Conservation (phyloP, 2,113 vertebrate species). For the Cyphomyrus plagiostoma region DNA sequence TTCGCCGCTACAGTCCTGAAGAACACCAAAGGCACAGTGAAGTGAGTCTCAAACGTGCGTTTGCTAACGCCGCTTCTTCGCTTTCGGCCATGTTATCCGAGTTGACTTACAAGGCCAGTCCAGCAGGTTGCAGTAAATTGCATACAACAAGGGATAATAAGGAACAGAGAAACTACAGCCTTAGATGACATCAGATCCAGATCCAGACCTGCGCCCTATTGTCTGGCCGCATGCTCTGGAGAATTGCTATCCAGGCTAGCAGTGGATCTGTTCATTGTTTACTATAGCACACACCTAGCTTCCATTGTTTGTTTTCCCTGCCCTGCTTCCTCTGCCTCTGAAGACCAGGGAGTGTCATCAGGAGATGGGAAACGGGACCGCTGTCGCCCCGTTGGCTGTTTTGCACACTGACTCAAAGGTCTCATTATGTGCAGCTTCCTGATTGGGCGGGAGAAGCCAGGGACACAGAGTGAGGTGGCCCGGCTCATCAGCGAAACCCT, state of each 20-base stretch:
- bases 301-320: neutral
- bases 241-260: neutral
- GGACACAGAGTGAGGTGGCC: constrained; percentile 82
- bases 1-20: constrained; percentile 88
- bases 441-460: constrained; percentile 86
- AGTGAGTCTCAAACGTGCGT: constrained; percentile 52
- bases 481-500: constrained; percentile 87
- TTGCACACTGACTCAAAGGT: constrained; percentile 14
- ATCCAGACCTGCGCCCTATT: neutral
- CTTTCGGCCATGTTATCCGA: neutral
- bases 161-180: neutral
- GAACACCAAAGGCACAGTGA: constrained; percentile 85
- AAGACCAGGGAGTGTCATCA: neutral
- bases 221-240: neutral
- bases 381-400: neutral
- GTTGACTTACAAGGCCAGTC: constrained; percentile 3
- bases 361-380: neutral
- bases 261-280: constrained; percentile 35
- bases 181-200: neutral
- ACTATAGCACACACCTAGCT: constrained; percentile 22
- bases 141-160: neutral
- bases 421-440: constrained; percentile 63
- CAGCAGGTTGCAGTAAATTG: neutral
- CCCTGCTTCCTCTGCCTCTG: neutral
- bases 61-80: neutral